These are phyloP conservation scores for Onchidella celtica DNA, from an alignment of 2,888 invertebrate species.

Conservation along the genomic window DNA sequence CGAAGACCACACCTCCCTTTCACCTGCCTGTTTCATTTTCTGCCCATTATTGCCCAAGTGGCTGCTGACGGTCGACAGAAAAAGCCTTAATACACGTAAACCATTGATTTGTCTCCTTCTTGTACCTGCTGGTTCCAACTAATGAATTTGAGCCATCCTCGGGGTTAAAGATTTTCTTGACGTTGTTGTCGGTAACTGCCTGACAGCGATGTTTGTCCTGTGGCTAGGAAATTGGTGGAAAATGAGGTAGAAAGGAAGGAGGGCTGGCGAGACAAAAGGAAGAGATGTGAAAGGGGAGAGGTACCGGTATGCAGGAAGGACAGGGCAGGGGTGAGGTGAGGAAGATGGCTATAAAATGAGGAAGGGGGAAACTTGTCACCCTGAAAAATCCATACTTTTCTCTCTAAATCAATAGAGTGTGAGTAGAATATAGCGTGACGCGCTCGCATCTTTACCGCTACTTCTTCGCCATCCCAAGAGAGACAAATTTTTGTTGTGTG, in stretches of 20 bases:
- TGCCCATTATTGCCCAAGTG: not conserved
- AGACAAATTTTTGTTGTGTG: no score
- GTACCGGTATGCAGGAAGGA: no score
- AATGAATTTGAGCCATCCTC: slow-evolving; percentile 30
- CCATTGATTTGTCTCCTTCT: slow-evolving; percentile 1
- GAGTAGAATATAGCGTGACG: not conserved
- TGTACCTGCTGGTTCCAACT: not conserved
- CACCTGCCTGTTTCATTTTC: no score
- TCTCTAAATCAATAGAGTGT: not conserved
- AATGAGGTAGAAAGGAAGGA: not conserved
- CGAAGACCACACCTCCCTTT: no score
- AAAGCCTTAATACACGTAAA: not conserved
- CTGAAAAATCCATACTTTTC: not conserved
- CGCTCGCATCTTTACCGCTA: not conserved
- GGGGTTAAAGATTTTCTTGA: no score
- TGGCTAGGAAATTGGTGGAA: not conserved
- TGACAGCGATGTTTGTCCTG: not conserved
- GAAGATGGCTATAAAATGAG: not conserved
- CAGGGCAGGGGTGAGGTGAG: not conserved
- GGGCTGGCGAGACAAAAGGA: not conserved
- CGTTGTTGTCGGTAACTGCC: slow-evolving; percentile 1
- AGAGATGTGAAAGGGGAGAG: not conserved
- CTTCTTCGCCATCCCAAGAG: not conserved
- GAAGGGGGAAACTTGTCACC: not conserved
- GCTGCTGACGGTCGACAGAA: no score